These are phyloP conservation scores for Rotaria magnacalcarata DNA, from an alignment of 2,888 invertebrate species.

Conservation along the genomic window DNA sequence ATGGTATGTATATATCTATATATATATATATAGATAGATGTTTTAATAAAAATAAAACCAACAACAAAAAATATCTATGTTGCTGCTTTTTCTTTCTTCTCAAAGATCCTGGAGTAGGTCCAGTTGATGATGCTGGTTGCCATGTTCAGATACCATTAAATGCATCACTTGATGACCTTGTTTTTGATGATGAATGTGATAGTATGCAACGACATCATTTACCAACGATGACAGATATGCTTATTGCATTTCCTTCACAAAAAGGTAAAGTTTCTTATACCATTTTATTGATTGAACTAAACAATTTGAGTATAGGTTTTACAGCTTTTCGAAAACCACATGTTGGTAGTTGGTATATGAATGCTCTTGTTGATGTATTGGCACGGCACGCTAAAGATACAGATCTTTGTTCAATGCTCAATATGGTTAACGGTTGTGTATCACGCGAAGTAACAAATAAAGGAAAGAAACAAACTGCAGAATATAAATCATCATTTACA, in stretches of 20 bases:
- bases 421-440: constrained; percentile 45
- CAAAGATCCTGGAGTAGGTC: constrained; percentile 33
- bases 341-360: constrained; percentile 46
- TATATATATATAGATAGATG: background rate
- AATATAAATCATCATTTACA: constrained; percentile 43
- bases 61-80: too few species aligned
- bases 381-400: constrained; percentile 44
- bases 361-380: constrained; percentile 44
- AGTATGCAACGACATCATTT: constrained; percentile 40
- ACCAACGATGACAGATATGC: constrained; percentile 45
- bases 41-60: too few species aligned
- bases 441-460: constrained; percentile 44
- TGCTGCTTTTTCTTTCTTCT: background rate
- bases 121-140: constrained; percentile 45
- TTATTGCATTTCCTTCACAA: constrained; percentile 46
- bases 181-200: constrained; percentile 37
- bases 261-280: background rate
- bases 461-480: constrained; percentile 46
- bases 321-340: constrained; percentile 46
- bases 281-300: too few species aligned
- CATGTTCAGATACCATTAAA: background rate
- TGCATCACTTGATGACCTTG: background rate
- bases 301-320: constrained; percentile 27
- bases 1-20: constrained; percentile 16
- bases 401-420: constrained; percentile 46